Conservation (phyloP, 2,888 invertebrate species). For the Megastigmus dorsalis region DNA sequence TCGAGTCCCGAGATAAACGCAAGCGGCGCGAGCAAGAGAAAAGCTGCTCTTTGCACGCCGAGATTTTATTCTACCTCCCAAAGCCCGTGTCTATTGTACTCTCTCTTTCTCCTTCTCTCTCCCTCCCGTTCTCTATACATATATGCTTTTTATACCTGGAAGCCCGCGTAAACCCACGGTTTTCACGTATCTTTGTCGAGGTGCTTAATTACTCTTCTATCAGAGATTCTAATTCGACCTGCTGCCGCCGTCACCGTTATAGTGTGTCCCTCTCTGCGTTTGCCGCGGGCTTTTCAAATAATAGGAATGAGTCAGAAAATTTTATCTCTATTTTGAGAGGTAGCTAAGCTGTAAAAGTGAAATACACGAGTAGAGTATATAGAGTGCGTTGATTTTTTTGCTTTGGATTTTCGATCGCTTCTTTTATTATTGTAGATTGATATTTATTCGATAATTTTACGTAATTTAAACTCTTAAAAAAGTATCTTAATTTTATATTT, state of each 20-base stretch:
- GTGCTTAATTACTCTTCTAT: conserved; percentile 21
- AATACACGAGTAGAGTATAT: too few relatives aligned
- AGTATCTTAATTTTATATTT: too few relatives aligned
- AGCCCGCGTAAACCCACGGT: too few relatives aligned
- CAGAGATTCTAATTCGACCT: not conserved
- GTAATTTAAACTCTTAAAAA: too few relatives aligned
- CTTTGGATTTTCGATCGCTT: too few relatives aligned
- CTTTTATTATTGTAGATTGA: too few relatives aligned
- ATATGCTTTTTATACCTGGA: conserved; percentile 7
- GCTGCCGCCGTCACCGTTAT: too few relatives aligned
- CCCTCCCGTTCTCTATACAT: not conserved
- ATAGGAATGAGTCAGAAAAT: not conserved
- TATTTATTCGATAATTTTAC: too few relatives aligned
- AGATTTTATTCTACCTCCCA: conserved; percentile 36
- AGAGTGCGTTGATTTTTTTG: too few relatives aligned
- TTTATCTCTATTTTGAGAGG: not conserved
- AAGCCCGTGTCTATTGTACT: too few relatives aligned
- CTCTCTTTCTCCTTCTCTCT: not conserved
- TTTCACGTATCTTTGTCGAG: conserved; percentile 28
- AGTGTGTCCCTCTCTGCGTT: not conserved
- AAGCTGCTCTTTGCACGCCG: conserved; percentile 47
- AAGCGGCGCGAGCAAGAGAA: conserved; percentile 16
- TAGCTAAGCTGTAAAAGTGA: too few relatives aligned
- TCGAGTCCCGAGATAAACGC: conserved; percentile 36
- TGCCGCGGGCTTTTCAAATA: not conserved